These are phyloP conservation scores for Corydoras sp. DNA, from an alignment of 2,113 vertebrate species.

Conservation along the genomic window DNA sequence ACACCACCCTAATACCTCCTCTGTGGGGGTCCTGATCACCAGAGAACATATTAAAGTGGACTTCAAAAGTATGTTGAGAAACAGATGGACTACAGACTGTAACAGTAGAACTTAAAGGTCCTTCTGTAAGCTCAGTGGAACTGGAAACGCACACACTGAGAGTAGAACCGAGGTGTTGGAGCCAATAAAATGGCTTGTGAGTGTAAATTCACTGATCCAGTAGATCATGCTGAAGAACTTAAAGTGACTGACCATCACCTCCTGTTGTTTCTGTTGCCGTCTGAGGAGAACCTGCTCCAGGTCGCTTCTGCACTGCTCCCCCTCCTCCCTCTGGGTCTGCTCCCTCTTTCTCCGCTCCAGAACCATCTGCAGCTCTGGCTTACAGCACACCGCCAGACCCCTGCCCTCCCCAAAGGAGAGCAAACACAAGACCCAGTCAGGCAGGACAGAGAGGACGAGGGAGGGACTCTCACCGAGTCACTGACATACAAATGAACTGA, in stretches of 20 bases:
- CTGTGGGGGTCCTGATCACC: no score
- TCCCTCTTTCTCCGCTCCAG: conserved; percentile 62
- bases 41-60: no score
- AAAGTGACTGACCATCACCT: conserved; percentile 50
- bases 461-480: not conserved
- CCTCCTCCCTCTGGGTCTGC: conserved; percentile 54
- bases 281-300: conserved; percentile 58
- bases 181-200: no score
- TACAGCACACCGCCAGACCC: conserved; percentile 58
- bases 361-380: conserved; percentile 62
- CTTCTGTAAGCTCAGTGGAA: no score
- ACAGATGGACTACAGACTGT: no score
- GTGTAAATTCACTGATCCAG: no score
- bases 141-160: no score
- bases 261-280: conserved; percentile 58
- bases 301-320: conserved; percentile 50
- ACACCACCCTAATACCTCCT: no score
- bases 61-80: no score
- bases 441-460: conserved; percentile 3
- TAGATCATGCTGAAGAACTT: not conserved
- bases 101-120: no score
- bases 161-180: no score
- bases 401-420: conserved; percentile 42
- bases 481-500: no score
- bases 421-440: conserved; percentile 29